These are phyloP conservation scores for Trichopoda pennipes DNA, from an alignment of 2,888 invertebrate genomes.

Conservation along the genomic window DNA sequence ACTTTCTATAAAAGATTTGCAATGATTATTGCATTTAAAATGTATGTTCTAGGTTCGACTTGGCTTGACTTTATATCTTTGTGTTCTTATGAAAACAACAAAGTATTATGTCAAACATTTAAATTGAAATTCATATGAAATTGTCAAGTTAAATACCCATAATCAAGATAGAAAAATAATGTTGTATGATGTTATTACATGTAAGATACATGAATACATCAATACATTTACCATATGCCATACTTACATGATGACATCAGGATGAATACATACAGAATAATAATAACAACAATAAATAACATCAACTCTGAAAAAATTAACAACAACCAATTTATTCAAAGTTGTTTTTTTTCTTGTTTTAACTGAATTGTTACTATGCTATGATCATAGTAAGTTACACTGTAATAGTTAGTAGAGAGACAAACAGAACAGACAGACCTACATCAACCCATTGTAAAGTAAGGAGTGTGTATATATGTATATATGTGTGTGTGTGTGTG, in stretches of 20 bases:
- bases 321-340: slow-evolving; percentile 56
- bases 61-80: slow-evolving; percentile 9
- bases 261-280: slow-evolving; percentile 46
- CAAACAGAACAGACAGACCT: background rate
- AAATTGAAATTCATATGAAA: slow-evolving; percentile 64
- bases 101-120: slow-evolving; percentile 62
- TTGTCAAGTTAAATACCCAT: slow-evolving; percentile 58
- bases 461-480: background rate
- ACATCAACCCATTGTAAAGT: background rate
- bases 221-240: slow-evolving; percentile 32
- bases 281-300: slow-evolving; percentile 51
- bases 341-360: background rate
- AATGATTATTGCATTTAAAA: slow-evolving; percentile 47
- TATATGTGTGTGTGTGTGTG: background rate
- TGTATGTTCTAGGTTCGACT: slow-evolving; percentile 3
- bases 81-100: slow-evolving; percentile 16
- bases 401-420: background rate
- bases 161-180: slow-evolving; percentile 62
- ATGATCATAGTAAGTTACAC: slow-evolving; percentile 12
- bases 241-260: slow-evolving; percentile 51
- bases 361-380: slow-evolving; percentile 1
- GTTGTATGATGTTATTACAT: slow-evolving; percentile 53
- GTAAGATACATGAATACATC: slow-evolving; percentile 27
- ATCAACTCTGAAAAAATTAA: slow-evolving; percentile 23
- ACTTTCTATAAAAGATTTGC: slow-evolving; percentile 46